A percentile compares a stretch with the other conserved stretches of the same genome.
These are phyloP conservation scores for Fulmarus glacialis DNA, from an alignment of 2,113 vertebrate species.

Conservation along the genomic window DNA sequence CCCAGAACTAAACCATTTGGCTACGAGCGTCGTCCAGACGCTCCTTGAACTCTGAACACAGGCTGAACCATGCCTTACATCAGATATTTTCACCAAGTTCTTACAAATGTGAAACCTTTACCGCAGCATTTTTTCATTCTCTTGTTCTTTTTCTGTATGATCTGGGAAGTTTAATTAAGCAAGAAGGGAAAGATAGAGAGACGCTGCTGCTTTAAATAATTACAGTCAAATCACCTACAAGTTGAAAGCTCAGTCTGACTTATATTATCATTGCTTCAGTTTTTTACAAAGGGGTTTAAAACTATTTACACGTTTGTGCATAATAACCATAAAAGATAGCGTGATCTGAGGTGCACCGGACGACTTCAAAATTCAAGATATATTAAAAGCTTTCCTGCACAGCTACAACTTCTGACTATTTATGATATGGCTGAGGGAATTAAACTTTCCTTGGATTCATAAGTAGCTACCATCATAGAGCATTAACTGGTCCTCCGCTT, in stretches of 20 bases:
- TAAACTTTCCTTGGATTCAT: neutral
- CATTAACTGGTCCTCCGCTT: neutral
- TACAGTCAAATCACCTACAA: neutral
- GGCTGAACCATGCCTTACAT: neutral
- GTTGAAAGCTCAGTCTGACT: neutral
- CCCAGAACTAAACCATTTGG: accelerated
- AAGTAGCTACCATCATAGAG: neutral
- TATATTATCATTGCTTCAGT: neutral
- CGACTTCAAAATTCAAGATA: neutral
- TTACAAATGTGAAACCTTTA: neutral
- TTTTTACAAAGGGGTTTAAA: neutral
- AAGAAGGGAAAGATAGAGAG: neutral
- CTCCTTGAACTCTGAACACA: neutral
- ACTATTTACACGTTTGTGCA: neutral
- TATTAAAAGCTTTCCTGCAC: neutral
- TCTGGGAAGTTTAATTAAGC: slow-evolving; percentile 27
- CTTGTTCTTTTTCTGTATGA: neutral
- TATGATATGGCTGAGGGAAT: neutral
- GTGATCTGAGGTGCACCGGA: neutral
- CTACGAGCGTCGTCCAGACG: accelerated
- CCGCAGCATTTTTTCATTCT: neutral
- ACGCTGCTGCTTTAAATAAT: neutral
- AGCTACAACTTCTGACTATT: neutral
- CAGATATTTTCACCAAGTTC: neutral
- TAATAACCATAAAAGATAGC: neutral